These are phyloP conservation scores for Dendrophyllia cribrosa DNA, from an alignment of 64 coral and sea anemone species.

Conservation along the genomic window DNA sequence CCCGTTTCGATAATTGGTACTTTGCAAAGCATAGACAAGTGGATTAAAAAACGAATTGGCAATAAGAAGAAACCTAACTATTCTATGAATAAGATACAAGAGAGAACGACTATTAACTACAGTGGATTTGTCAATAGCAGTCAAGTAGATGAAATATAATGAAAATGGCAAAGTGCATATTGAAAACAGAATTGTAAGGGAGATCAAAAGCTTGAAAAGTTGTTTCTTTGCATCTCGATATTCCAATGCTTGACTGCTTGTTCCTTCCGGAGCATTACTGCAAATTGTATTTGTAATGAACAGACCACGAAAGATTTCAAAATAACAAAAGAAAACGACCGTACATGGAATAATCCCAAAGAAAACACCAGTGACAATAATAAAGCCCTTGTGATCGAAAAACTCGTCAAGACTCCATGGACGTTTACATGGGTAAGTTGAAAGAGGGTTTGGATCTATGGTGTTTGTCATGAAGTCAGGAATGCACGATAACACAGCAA, in stretches of 20 bases:
- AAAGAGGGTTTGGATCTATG: not conserved
- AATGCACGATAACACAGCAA: not conserved
- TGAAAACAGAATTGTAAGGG: constrained; percentile 3
- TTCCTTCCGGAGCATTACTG: not conserved
- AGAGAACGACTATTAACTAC: not conserved
- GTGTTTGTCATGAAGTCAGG: not conserved
- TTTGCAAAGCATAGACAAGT: constrained; percentile 25
- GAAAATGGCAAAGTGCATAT: constrained; percentile 4
- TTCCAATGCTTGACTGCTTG: not conserved
- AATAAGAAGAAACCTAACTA: constrained; percentile 8
- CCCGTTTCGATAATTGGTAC: not conserved
- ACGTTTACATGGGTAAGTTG: not conserved
- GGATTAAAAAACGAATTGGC: constrained; percentile 34
- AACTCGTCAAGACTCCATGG: not conserved
- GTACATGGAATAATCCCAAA: not conserved
- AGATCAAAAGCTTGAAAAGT: constrained; percentile 24
- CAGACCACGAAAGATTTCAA: constrained; percentile 23
- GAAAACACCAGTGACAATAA: not conserved
- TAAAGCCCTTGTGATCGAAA: not conserved
- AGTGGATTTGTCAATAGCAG: not conserved
- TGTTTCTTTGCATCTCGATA: not conserved
- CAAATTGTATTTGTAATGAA: constrained; percentile 11
- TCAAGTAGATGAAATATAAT: not conserved
- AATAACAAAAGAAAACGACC: constrained; percentile 19
- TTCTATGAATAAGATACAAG: constrained; percentile 5